A percentile compares a stretch with the other conserved stretches of the same genome.
phyloP scores from a whole-genome alignment of 1,140 invertebrate species.

The Drosophila ohnishii region DNA sequence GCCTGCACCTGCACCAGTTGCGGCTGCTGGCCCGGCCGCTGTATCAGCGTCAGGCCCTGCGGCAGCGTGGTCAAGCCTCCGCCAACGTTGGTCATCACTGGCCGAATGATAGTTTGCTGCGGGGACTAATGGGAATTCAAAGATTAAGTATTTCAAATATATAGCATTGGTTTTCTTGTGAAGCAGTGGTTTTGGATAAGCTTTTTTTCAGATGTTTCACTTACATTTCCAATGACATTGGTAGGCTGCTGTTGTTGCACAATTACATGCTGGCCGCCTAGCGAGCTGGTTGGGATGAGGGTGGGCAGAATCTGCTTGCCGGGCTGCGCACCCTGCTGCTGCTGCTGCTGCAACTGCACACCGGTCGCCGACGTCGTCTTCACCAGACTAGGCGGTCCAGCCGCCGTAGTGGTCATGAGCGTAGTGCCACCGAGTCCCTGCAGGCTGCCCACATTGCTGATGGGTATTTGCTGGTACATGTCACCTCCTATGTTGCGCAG shows the following conservation, averaged over 20 bases:
- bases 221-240: slow-evolving; percentile 77
- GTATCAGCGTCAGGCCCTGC: slow-evolving; percentile 80
- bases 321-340: slow-evolving; percentile 41
- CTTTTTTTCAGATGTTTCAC: slow-evolving; percentile 8
- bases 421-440: slow-evolving; percentile 70
- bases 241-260: slow-evolving; percentile 75
- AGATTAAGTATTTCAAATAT: not conserved
- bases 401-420: slow-evolving; percentile 74
- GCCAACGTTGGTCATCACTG: slow-evolving; percentile 72
- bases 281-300: slow-evolving; percentile 76
- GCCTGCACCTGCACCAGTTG: slow-evolving; percentile 82
- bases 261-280: slow-evolving; percentile 70
- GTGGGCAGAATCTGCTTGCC: slow-evolving; percentile 75
- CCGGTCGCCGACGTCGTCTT: slow-evolving; percentile 66
- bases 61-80: slow-evolving; percentile 76
- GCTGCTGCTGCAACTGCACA: slow-evolving; percentile 52
- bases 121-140: slow-evolving; percentile 48
- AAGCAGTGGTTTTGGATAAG: not conserved
- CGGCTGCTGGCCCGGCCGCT: slow-evolving; percentile 80
- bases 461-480: slow-evolving; percentile 82
- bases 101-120: slow-evolving; percentile 81
- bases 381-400: slow-evolving; percentile 76
- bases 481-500: slow-evolving; percentile 80
- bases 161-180: no score
- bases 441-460: slow-evolving; percentile 75